phyloP scores from a whole-genome alignment of 2,888 invertebrate species.

The Rosalia funebris region DNA sequence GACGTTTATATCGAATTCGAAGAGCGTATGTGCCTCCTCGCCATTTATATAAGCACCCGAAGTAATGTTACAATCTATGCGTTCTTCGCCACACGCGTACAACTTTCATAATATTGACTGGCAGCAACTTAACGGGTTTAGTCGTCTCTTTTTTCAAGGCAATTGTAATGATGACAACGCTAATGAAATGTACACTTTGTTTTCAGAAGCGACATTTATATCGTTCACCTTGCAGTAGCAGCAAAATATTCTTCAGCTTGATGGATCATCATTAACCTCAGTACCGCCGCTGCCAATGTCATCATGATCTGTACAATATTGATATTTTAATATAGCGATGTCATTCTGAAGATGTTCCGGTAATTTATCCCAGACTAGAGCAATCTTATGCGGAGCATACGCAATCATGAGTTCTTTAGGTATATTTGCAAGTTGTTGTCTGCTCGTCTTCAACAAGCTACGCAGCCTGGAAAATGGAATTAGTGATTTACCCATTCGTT shows the following conservation, averaged over 20 bases:
- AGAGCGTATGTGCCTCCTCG: too few relatives aligned
- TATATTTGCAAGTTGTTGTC: constrained; percentile 4
- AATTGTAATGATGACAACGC: too few relatives aligned
- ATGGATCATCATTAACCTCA: neutral
- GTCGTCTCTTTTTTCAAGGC: too few relatives aligned
- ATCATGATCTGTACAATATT: constrained; percentile 7
- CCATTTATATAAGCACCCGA: too few relatives aligned
- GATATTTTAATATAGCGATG: constrained; percentile 15
- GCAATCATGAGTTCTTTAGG: constrained; percentile 19
- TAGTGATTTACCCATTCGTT: neutral
- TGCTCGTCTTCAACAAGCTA: constrained; percentile 5
- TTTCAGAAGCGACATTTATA: neutral
- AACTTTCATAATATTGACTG: constrained; percentile 27
- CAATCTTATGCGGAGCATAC: constrained; percentile 12
- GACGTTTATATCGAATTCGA: too few relatives aligned
- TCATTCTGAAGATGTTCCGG: constrained; percentile 11
- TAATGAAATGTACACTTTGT: too few relatives aligned
- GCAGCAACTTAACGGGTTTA: too few relatives aligned
- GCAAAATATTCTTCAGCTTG: neutral
- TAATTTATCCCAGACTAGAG: constrained; percentile 13
- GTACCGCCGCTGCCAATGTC: neutral
- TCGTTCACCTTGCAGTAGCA: neutral
- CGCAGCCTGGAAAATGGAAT: neutral
- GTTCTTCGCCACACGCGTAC: too few relatives aligned
- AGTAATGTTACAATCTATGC: too few relatives aligned